These are phyloP conservation scores for Rhopalosiphum padi DNA, from an alignment of 1,140 invertebrate species.

Conservation along the genomic window DNA sequence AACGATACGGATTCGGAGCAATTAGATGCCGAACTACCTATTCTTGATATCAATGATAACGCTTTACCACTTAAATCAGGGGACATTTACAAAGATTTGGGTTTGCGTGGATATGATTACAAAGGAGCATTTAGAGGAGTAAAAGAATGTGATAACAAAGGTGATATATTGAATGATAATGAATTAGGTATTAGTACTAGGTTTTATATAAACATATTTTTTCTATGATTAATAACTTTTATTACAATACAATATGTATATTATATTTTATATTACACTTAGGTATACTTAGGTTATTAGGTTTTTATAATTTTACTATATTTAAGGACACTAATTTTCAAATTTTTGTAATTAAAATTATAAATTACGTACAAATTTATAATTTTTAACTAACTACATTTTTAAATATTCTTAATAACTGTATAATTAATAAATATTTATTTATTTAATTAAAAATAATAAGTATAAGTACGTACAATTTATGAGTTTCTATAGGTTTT, in stretches of 20 bases:
- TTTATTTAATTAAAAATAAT: neutral
- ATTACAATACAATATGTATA: neutral
- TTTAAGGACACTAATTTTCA: too few relatives aligned
- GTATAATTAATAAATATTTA: neutral
- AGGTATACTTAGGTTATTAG: neutral
- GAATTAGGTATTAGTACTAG: neutral
- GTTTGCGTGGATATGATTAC: constrained; percentile 94
- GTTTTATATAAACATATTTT: neutral
- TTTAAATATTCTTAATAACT: too few relatives aligned
- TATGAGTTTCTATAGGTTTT: too few relatives aligned
- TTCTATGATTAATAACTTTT: too few relatives aligned
- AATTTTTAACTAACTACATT: too few relatives aligned
- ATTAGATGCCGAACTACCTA: constrained; percentile 64
- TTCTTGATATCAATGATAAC: constrained; percentile 64
- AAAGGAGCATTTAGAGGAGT: constrained; percentile 86
- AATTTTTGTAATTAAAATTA: too few relatives aligned
- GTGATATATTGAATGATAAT: constrained; percentile 61
- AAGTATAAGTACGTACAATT: too few relatives aligned
- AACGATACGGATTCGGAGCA: constrained; percentile 71
- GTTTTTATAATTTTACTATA: neutral
- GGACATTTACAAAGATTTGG: constrained; percentile 94
- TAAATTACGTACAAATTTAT: too few relatives aligned
- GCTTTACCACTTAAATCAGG: constrained; percentile 71
- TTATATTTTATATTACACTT: neutral
- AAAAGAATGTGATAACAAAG: constrained; percentile 72